These are phyloP conservation scores for Caenorhabditis brenneri DNA, from an alignment of 1,140 invertebrate species.

Conservation along the genomic window DNA sequence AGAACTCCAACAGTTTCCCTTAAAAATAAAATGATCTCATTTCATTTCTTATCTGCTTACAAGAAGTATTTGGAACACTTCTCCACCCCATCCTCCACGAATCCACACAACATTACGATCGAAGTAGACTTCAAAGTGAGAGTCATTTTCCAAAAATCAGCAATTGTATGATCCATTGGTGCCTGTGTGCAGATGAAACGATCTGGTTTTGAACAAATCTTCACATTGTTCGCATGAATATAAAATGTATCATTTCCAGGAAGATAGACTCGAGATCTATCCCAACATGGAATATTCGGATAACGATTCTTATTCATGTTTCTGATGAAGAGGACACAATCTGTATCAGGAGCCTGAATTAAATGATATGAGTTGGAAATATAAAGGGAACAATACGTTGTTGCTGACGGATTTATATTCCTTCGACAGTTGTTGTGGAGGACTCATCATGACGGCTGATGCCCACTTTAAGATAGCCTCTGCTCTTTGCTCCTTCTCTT, in stretches of 20 bases:
- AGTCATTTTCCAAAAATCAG: neutral
- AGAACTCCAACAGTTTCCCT: neutral
- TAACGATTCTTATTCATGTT: neutral
- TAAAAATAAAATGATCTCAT: neutral
- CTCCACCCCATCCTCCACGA: neutral
- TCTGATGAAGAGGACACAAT: neutral
- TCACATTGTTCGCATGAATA: slow-evolving; percentile 18
- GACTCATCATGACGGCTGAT: neutral
- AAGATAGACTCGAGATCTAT: neutral
- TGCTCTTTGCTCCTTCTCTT: neutral
- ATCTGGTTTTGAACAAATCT: neutral
- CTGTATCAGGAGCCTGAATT: neutral
- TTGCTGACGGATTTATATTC: neutral
- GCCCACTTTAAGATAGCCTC: neutral
- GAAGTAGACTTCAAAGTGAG: neutral
- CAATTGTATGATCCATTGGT: neutral
- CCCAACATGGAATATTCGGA: slow-evolving; percentile 7
- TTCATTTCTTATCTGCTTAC: too few species aligned
- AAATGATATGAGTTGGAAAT: neutral
- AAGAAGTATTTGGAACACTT: neutral
- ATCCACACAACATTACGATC: neutral
- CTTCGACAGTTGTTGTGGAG: neutral
- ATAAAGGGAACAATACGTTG: neutral
- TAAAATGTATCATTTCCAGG: neutral
- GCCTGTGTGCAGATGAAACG: neutral